phyloP scores from a whole-genome alignment of 2,888 invertebrate genomes.

The Nebria brevicollis region DNA sequence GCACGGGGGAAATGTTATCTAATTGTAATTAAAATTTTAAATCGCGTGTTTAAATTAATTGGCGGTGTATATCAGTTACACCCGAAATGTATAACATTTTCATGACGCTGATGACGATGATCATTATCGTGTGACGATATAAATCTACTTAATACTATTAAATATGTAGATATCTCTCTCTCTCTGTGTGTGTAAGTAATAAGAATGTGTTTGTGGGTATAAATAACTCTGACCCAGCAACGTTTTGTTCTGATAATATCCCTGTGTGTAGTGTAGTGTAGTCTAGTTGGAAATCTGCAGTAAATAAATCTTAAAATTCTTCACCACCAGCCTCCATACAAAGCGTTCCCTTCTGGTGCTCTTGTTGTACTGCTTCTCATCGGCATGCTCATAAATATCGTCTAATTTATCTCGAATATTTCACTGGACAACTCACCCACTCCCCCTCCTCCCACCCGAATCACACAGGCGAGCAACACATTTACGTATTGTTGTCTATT shows the following conservation, averaged over 20 bases:
- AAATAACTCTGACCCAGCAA: neutral
- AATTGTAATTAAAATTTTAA: neutral
- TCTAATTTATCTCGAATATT: constrained; percentile 25
- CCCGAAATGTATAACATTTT: neutral
- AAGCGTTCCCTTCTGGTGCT: neutral
- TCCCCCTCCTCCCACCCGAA: too few species aligned
- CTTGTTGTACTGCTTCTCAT: too few species aligned
- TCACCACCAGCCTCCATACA: neutral
- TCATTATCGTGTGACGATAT: neutral
- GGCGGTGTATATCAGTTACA: neutral
- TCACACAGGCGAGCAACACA: too few species aligned
- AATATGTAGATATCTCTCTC: neutral
- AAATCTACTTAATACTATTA: neutral
- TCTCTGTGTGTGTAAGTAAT: neutral
- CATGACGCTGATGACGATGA: neutral
- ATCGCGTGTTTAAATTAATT: neutral
- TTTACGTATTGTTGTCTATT: too few species aligned
- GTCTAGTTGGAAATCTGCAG: constrained; percentile 20
- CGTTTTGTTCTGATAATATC: neutral
- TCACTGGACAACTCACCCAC: neutral
- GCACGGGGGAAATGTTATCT: neutral
- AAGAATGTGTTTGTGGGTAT: neutral
- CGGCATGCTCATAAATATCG: constrained; percentile 11
- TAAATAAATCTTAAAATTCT: constrained; percentile 29
- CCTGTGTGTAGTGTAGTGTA: neutral